Conservation (phyloP, 1,140 invertebrate genomes). For the Leptopilina boulardi region DNA sequence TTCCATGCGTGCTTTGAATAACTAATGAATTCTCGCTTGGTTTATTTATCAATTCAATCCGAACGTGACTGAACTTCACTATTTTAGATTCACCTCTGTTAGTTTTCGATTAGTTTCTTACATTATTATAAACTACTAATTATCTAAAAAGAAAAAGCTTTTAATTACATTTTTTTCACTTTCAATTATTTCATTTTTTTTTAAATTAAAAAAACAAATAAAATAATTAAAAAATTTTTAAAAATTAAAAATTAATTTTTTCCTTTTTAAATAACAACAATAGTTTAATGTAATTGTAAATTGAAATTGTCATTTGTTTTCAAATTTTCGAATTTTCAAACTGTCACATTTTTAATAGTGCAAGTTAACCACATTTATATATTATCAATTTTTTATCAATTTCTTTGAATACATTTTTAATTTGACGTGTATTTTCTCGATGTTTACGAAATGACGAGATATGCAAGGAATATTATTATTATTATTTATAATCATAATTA, state of each 20-base stretch:
- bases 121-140: neutral
- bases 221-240: neutral
- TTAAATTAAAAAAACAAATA: too few relatives aligned
- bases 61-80: too few relatives aligned
- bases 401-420: neutral
- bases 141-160: too few relatives aligned
- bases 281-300: neutral
- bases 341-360: too few relatives aligned
- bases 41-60: too few relatives aligned
- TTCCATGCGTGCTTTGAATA: too few relatives aligned
- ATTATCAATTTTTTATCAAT: neutral
- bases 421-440: neutral
- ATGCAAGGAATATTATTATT: neutral
- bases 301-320: neutral
- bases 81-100: too few relatives aligned
- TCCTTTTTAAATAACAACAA: neutral
- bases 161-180: too few relatives aligned
- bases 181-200: too few relatives aligned
- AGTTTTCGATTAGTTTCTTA: too few relatives aligned
- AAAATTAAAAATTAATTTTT: too few relatives aligned
- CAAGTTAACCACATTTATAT: neutral
- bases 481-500: neutral
- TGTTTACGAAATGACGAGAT: slow-evolving; percentile 23
- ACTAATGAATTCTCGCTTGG: too few relatives aligned
- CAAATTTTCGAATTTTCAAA: neutral